These are phyloP conservation scores for Halisarca cf. caerulea DNA, from an alignment of 37 sponge, comb jelly and placozoan genomes.

Conservation along the genomic window DNA sequence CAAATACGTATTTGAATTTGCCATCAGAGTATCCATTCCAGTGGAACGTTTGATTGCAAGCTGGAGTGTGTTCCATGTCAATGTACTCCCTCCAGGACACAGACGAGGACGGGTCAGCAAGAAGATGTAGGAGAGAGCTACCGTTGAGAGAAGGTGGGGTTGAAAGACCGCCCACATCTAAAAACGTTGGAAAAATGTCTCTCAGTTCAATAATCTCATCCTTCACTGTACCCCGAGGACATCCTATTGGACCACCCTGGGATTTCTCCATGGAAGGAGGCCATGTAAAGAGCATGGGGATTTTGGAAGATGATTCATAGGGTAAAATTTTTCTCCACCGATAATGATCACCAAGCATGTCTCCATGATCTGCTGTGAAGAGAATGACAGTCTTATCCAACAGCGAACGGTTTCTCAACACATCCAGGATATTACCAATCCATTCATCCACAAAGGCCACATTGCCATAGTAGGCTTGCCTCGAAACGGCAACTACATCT, in stretches of 20 bases:
- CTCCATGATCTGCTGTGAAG: slow-evolving; percentile 80
- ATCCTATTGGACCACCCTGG: slow-evolving; percentile 33
- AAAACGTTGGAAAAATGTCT: slow-evolving; percentile 72
- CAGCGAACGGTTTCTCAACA: slow-evolving; percentile 30
- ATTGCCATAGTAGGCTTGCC: slow-evolving; percentile 68
- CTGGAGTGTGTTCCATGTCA: slow-evolving; percentile 63
- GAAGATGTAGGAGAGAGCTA: slow-evolving; percentile 31
- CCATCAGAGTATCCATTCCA: slow-evolving; percentile 76
- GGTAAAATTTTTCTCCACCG: slow-evolving; percentile 66
- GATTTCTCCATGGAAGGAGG: slow-evolving; percentile 38
- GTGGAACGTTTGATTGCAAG: slow-evolving; percentile 67
- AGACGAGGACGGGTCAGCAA: neutral
- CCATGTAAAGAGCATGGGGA: slow-evolving; percentile 68
- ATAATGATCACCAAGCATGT: slow-evolving; percentile 81
- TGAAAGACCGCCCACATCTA: slow-evolving; percentile 36
- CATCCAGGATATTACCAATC: slow-evolving; percentile 58
- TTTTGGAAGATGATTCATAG: slow-evolving; percentile 56
- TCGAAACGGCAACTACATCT: slow-evolving; percentile 27
- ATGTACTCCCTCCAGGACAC: slow-evolving; percentile 41
- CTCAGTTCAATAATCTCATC: slow-evolving; percentile 54
- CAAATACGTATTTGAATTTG: slow-evolving; percentile 59
- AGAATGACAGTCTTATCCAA: slow-evolving; percentile 52
- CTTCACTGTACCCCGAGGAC: slow-evolving; percentile 24
- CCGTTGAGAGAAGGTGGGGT: slow-evolving; percentile 49
- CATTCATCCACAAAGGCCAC: slow-evolving; percentile 76